Base-by-base conservation (phyloP, 2,888 invertebrate species). In the Endotricha flammealis region DNA sequence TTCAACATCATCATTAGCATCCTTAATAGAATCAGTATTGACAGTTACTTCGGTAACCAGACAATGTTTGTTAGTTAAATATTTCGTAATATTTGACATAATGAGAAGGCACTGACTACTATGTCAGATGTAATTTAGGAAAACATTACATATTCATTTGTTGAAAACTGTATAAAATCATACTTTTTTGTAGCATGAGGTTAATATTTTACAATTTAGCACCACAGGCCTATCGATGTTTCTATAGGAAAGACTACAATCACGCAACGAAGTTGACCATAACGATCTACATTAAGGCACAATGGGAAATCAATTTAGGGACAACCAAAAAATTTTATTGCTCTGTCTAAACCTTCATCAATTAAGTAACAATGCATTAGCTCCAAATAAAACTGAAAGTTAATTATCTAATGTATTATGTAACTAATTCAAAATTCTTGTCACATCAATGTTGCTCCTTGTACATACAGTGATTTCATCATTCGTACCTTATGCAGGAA, bases 401-500 rank as follows among this genome's bases (percentile, higher is more conserved):
- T 20, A 20, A 20, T 20, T 20, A 20, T 6, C 16, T 5, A 13
- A 24, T 24, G n/a, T 2, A 24, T 24, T 14, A 32, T 32, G 24
- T 12, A 32, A 32, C 24, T 24, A 2, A 28, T 13, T 13, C 9
- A 8, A 24, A 3, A 16, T 25, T 27, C 10, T 17, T 11, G 16
- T 24, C 25, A 25, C 25, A 10, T 14, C 2, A 13, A 17, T 16
- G n/a, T 39, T 34, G 32, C 17, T 12, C 42, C 52, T 51, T 53
- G 49, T 41, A 12, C 37, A 42, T 41, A 12, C 37, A 42, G 46
- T 45, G 36, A 46, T 20, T 48, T 40, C 49, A 47, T 53, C 54
- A 13, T n/a, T 28, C 17, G 20, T 12, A 27, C 23, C 55, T 59
- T 46, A 48, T 57, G 50, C 46, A 56, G 62, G 59, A 68, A 70